Base-by-base conservation (phyloP, 2,113 vertebrate genomes). In the Prochilodus magdalenae region DNA sequence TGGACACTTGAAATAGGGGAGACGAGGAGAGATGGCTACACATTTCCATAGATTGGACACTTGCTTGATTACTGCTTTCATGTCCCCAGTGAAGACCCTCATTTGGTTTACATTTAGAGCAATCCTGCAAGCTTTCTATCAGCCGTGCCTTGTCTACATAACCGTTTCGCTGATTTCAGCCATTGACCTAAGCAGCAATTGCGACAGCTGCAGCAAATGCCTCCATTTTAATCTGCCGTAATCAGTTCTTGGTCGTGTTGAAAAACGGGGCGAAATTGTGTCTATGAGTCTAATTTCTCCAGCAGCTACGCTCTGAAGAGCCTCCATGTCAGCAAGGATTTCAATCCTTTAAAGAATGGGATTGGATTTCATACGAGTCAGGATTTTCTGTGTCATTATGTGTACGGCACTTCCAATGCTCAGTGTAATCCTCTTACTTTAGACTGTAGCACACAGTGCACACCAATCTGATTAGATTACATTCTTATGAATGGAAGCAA, bases 371-470 rank as follows among this genome's bases (percentile, higher is more conserved):
- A 30, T 67, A 36, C 5, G 66, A 70, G 66, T 70, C 33, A 13
- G 66, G 66, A 70, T 70, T 70, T 70, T 24, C 33, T 40, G 40
- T 70, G 66, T 70, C 33, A 40, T 70, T 70, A 70, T 70, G 66
- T 70, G 18, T 70, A 44, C 20, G 33, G 66, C 66, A 70, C 66
- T 70, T 70, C 33, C 66, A 70, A 44, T 70, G 66, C 66, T 14
- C 11, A n/a, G 8, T 70, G 66, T 70, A 70, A 70, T 70, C 66
- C 66, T 70, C 66, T 70, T 70, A 70, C 66, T 70, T 44, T 70
- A 40, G 33, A 44, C 66, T 70, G 36, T 44, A 44, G 66, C 66
- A 67, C 66, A 67, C 65, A 44, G 66, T 44, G 66, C 33, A 44
- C 66, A 40, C 66, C 66, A 70, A 70, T 70, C 66, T 44, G 66